Percentiles rank a stretch among this genome's conserved stretches.
Conservation (phyloP, 1,140 invertebrate genomes). For the Ostrea edulis region DNA sequence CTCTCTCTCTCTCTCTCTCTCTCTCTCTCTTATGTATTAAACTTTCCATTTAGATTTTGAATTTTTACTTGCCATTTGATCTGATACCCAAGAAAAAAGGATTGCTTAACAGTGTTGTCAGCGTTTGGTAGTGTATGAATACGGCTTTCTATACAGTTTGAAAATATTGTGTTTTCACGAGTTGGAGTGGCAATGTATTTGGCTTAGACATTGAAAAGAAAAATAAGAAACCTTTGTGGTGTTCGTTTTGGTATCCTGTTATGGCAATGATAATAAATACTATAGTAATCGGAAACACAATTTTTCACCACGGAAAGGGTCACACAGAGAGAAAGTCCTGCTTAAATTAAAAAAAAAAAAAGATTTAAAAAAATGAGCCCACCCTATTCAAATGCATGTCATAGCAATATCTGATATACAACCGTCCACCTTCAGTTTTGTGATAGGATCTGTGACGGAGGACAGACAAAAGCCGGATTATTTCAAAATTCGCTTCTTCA, state of each 20-base stretch:
- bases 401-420: no score
- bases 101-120: not conserved
- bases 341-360: not conserved
- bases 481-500: not conserved
- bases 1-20: not conserved
- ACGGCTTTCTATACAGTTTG: not conserved
- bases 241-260: not conserved
- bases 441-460: no score
- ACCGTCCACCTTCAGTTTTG: no score
- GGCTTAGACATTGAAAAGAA: not conserved
- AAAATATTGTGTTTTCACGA: constrained; percentile 3
- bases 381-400: not conserved
- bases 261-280: not conserved
- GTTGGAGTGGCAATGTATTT: constrained; percentile 3
- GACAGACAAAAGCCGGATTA: constrained; percentile 9
- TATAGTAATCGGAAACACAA: no score
- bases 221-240: not conserved
- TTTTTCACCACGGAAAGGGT: no score
- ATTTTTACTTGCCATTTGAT: not conserved
- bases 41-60: not conserved
- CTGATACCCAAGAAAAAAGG: not conserved
- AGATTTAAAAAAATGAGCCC: not conserved
- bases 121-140: not conserved
- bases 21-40: not conserved
- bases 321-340: not conserved